Conservation (phyloP, 2,888 invertebrate species). For the Trissolcus brochymenae region DNA sequence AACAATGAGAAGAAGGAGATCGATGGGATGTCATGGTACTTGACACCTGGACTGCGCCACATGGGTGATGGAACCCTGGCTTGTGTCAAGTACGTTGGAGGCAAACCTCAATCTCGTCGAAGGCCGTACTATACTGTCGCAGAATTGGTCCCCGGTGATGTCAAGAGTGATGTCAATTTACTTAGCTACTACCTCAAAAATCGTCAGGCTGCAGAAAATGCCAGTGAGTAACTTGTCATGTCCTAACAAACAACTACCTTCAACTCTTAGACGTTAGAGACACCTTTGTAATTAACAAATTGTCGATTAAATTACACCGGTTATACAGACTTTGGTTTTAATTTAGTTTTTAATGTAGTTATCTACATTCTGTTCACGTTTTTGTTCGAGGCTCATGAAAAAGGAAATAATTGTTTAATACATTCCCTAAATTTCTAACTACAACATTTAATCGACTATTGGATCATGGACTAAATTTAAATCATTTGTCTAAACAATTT, state of each 20-base stretch:
- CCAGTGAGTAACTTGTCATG: slow-evolving; percentile 70
- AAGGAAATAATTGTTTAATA: background rate
- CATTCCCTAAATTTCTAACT: background rate
- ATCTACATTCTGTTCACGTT: background rate
- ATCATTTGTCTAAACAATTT: too few relatives aligned
- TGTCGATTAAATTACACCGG: slow-evolving; percentile 16
- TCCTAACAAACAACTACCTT: slow-evolving; percentile 19
- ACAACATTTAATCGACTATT: too few relatives aligned
- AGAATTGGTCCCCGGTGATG: slow-evolving; percentile 81
- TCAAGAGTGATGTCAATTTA: slow-evolving; percentile 90
- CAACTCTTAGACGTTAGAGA: slow-evolving; percentile 30
- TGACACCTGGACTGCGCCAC: slow-evolving; percentile 78
- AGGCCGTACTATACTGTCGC: slow-evolving; percentile 83
- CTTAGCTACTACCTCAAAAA: slow-evolving; percentile 92
- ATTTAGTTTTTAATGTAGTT: slow-evolving; percentile 4
- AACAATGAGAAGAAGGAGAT: slow-evolving; percentile 81
- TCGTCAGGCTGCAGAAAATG: slow-evolving; percentile 81
- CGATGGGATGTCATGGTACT: slow-evolving; percentile 81
- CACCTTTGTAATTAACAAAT: slow-evolving; percentile 42
- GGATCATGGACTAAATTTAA: too few relatives aligned
- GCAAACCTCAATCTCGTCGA: slow-evolving; percentile 86
- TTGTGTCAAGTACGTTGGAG: slow-evolving; percentile 89
- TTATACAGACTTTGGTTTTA: slow-evolving; percentile 26
- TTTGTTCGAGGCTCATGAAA: slow-evolving; percentile 20
- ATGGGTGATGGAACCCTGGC: slow-evolving; percentile 88